A percentile compares a stretch with the other conserved stretches of the same genome.
phyloP scores from a whole-genome alignment of 1,140 invertebrate species.

The Campoletis sonorensis region DNA sequence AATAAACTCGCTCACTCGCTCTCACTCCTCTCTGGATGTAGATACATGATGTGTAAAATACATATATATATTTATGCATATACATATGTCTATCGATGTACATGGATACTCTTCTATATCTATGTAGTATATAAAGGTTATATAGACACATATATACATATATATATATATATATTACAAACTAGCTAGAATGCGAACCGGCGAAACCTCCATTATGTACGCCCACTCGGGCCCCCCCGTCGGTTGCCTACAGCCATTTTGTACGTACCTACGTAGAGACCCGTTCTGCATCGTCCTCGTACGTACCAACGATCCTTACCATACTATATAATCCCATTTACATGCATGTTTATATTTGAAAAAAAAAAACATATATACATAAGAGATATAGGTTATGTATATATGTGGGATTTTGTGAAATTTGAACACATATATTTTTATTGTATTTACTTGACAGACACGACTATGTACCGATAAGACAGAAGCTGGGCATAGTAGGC shows the following conservation, averaged over 20 bases:
- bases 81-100: conserved; percentile 46
- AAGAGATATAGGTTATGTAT: neutral
- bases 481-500: too few relatives aligned
- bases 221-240: conserved; percentile 68
- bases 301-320: conserved; percentile 36
- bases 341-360: neutral
- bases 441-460: too few relatives aligned
- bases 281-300: conserved; percentile 44
- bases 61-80: conserved; percentile 25
- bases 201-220: conserved; percentile 75
- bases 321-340: neutral
- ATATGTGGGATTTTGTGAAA: too few relatives aligned
- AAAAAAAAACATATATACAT: neutral
- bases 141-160: too few relatives aligned
- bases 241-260: conserved; percentile 74
- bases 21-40: conserved; percentile 61
- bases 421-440: too few relatives aligned
- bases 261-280: conserved; percentile 58
- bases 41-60: too few relatives aligned
- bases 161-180: conserved; percentile 33
- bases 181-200: conserved; percentile 54
- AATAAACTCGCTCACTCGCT: conserved; percentile 72
- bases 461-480: too few relatives aligned
- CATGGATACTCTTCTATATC: conserved; percentile 18
- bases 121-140: neutral